Base-by-base conservation (phyloP, 2,113 vertebrate species). In the Dasypus novemcinctus region DNA sequence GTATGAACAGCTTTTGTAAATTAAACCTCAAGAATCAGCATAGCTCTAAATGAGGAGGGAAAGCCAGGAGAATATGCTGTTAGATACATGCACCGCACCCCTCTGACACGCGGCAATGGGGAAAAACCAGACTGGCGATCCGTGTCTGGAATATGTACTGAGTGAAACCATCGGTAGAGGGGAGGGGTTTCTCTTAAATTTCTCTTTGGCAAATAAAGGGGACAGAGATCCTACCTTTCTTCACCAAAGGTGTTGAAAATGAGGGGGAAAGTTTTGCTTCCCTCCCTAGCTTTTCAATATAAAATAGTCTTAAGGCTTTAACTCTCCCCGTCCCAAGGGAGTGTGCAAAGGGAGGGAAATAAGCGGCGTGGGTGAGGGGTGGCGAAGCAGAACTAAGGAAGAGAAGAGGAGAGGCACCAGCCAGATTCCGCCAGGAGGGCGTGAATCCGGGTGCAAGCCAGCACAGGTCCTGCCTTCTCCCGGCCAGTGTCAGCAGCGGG, bases 371-470 rank as follows among this genome's bases (percentile, higher is more conserved):
- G 85, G 90, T 89, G 97, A 61, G 88, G 94, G 78, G 52, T 78
- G 71, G 93, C 49, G n/a, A 52, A n/a, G 72, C 81, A 83, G 95
- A 89, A 54, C 59, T 29, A 2, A 23, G 72, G 68, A 36, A 27
- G 17, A 27, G 49, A 21, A 33, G 74, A 57, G n/a, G 68, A 94
- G 85, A 81, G 95, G 64, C 11, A 49, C 17, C 31, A 80, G 80
- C 68, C 85, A 43, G 93, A 75, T 78, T 92, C 59, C 1, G 61
- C 49, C 85, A 33, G 57, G 86, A 94, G 97, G 96, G 96, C 90
- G 97, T 93, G 96, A 94, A 96, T 36, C 86, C 38, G 6, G 2
- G 69, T 29, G 87, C 97, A 64, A 80, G 96, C 95, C 93, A 36
- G 80, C 89, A 93, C 97, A 81, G 95, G 95, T 95, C 90, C 75